Evolutionary conservation across 1,140 invertebrate species (phyloP).

Genomic region (Telenomus remus): DNA sequence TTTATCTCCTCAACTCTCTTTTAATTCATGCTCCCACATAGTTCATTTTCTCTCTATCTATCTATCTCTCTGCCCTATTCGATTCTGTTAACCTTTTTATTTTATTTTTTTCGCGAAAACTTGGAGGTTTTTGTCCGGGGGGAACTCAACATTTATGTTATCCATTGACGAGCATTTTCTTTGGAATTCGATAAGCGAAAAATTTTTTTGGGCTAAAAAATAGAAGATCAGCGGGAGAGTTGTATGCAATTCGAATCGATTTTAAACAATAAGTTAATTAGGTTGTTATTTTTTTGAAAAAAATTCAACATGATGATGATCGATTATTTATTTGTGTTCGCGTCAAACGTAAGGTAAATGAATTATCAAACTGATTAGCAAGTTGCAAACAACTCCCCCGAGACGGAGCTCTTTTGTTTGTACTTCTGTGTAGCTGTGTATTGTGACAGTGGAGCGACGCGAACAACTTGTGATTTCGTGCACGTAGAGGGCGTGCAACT

Average conservation of each 20-base stretch:
- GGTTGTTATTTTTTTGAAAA: too few species aligned
- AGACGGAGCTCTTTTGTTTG: conserved; percentile 25
- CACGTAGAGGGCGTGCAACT: conserved; percentile 4
- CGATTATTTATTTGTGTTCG: conserved; percentile 7
- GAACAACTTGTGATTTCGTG: conserved; percentile 4
- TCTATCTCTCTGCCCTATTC: conserved; percentile 22
- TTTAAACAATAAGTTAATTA: too few species aligned
- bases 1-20: conserved; percentile 14
- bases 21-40: conserved; percentile 36
- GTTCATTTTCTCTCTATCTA: conserved; percentile 23
- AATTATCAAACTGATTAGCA: neutral
- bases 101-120: conserved; percentile 5
- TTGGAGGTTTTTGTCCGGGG: too few species aligned
- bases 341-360: conserved; percentile 3
- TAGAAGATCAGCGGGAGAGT: neutral
- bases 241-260: too few species aligned
- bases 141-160: too few species aligned
- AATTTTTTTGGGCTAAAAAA: too few species aligned
- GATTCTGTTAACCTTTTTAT: conserved; percentile 3
- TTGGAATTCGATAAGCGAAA: neutral
- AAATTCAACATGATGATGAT: conserved; percentile 3
- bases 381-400: conserved; percentile 52
- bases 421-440: conserved; percentile 31
- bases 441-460: conserved; percentile 47
- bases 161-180: neutral